phyloP scores from a whole-genome alignment of 2,888 invertebrate species.

The Labia minor region DNA sequence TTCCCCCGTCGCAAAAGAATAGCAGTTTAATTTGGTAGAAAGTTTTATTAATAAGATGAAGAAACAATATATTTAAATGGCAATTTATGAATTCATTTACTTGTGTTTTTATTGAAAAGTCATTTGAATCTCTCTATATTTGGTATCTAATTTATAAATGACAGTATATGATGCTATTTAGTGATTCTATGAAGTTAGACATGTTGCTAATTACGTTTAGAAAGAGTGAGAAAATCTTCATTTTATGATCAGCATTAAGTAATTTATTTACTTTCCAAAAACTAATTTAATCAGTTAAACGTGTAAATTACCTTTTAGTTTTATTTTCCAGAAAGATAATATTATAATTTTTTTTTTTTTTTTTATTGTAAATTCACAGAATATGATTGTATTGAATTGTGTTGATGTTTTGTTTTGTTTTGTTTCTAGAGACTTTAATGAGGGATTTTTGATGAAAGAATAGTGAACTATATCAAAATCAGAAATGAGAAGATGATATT shows the following conservation, averaged over 20 bases:
- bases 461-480: too few species aligned
- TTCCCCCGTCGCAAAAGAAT: too few species aligned
- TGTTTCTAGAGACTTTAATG: not conserved
- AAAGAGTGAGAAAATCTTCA: not conserved
- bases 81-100: not conserved
- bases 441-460: too few species aligned
- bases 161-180: too few species aligned
- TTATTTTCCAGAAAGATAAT: not conserved
- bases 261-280: conserved; percentile 7
- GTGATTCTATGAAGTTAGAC: too few species aligned
- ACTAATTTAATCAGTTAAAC: not conserved
- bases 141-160: not conserved
- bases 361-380: too few species aligned
- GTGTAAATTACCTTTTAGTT: not conserved
- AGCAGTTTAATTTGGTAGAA: too few species aligned
- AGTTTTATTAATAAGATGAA: too few species aligned
- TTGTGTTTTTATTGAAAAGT: not conserved
- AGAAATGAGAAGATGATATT: too few species aligned
- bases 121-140: not conserved
- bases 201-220: not conserved
- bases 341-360: too few species aligned
- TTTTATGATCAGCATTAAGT: not conserved
- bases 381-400: too few species aligned
- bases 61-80: too few species aligned
- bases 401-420: not conserved